Base-by-base conservation (phyloP, 2,888 invertebrate genomes). In the Seladonia tumulorum region DNA sequence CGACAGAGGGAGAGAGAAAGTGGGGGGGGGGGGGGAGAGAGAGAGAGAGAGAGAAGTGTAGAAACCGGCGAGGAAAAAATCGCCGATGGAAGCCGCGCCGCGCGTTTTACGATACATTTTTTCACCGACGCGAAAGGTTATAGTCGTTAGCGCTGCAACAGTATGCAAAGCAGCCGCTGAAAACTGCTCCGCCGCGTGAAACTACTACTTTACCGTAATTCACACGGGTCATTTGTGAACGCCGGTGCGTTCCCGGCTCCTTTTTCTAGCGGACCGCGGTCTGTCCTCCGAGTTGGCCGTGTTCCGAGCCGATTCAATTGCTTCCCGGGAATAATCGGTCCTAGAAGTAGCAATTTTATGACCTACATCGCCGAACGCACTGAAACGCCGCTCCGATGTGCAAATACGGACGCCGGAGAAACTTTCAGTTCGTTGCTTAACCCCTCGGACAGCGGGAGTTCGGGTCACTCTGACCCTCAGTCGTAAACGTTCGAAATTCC, bases 101-200 rank as follows among this genome's bases (percentile, higher is more conserved):
- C 22, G 60, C 68, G 73, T 81, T 88, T 90, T 76, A 86, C 77
- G 78, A 75, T 76, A 68, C 74, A 79, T 79, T 86, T 82, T 81
- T 88, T 83, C 22, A 5, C 25, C 74, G 60, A 18, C 72, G 63
- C 79, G 79, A 79, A 82, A 87, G 74, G 60, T 81, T 76, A 84
- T 79, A 66, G 82, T 86, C 81, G 84, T 90, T 87, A 90, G 70
- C 87, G 63, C 74, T 63, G 77, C 70, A 63, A 53, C 63, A 74
- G 81, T 85, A 89, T 88, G 90, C 89, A 85, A 90, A 89, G 66
- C 80, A 81, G 78, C 47, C 77, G 81, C 86, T 82, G 81, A 89
- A 88, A 88, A 90, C 77, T 78, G 79, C 76, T 68, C 78, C 73
- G 35, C 35, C 81, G 63, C 35, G 60, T 70, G 87, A 84, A 90